Conservation (phyloP, 2,113 vertebrate species). For the Notechis scutatus region DNA sequence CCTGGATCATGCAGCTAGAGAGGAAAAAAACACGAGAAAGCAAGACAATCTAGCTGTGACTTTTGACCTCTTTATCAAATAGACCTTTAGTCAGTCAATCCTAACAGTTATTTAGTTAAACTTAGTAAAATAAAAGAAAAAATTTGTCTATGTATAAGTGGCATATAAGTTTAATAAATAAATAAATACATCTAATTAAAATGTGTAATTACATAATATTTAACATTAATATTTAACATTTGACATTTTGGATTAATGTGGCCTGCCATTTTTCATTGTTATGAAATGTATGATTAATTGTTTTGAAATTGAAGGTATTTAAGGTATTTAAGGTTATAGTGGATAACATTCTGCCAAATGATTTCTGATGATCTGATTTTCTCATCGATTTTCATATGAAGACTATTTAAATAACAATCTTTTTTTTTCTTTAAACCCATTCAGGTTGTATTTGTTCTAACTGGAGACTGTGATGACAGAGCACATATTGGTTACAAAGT, state of each 20-base stretch:
- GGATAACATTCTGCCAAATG: background rate
- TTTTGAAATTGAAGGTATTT: constrained; percentile 4
- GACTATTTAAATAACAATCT: background rate
- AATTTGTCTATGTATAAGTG: too few relatives aligned
- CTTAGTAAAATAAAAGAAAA: background rate
- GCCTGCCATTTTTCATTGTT: background rate
- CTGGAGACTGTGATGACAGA: constrained; percentile 95
- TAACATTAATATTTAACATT: background rate
- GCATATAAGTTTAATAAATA: too few relatives aligned
- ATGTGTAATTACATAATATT: background rate
- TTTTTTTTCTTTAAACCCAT: background rate
- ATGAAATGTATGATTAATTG: background rate
- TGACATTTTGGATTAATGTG: background rate
- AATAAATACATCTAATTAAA: background rate
- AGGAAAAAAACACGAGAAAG: background rate
- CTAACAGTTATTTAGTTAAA: background rate
- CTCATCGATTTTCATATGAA: background rate
- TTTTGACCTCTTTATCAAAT: background rate
- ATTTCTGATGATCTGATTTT: background rate
- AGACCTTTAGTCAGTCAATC: background rate
- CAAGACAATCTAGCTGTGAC: background rate
- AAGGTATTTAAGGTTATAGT: background rate
- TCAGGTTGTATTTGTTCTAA: constrained; percentile 97
- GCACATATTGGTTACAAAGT: constrained; percentile 90
- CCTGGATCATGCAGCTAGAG: background rate